A percentile compares a stretch with the other conserved stretches of the same genome.
Evolutionary conservation across 2,797 vertebrate species (phyloP).

Genomic region (Enteromius trimaculatus): DNA sequence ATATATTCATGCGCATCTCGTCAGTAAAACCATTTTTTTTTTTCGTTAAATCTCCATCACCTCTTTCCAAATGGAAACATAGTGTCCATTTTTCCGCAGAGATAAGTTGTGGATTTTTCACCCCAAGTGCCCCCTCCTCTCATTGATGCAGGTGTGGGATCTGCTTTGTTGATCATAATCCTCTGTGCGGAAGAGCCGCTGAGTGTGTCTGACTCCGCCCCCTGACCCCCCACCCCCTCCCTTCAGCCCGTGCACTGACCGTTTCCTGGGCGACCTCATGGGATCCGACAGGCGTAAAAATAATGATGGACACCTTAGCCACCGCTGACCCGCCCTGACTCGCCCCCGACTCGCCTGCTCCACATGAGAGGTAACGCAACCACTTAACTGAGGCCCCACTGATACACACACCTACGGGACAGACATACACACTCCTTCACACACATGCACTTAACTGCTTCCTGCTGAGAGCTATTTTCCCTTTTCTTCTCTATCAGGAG

Average conservation of each 20-base stretch:
- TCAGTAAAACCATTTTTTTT: too few species aligned
- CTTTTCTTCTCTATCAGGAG: conserved; percentile 18
- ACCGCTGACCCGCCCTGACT: conserved; percentile 86
- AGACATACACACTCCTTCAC: conserved; percentile 43
- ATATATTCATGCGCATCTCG: too few species aligned
- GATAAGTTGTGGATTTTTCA: not conserved
- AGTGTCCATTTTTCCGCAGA: conserved; percentile 52
- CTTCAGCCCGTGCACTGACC: conserved; percentile 80
- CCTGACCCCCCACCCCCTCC: conserved; percentile 86
- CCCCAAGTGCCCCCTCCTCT: conserved; percentile 54
- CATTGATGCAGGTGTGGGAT: conserved; percentile 89
- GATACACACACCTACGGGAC: conserved; percentile 35
- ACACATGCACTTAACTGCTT: conserved; percentile 34
- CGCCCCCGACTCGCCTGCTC: conserved; percentile 86
- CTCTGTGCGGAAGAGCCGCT: conserved; percentile 86
- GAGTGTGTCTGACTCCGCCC: conserved; percentile 96
- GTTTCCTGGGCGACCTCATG: conserved; percentile 90
- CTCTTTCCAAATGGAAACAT: conserved; percentile 54
- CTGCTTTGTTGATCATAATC: conserved; percentile 97
- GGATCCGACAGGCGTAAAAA: conserved; percentile 99
- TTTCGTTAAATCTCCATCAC: too few species aligned
- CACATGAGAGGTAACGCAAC: conserved; percentile 89
- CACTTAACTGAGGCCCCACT: conserved; percentile 87
- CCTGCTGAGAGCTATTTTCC: conserved; percentile 31
- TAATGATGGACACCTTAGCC: conserved; percentile 98